Conservation (phyloP, 2,888 invertebrate genomes). For the Arctia plantaginis region DNA sequence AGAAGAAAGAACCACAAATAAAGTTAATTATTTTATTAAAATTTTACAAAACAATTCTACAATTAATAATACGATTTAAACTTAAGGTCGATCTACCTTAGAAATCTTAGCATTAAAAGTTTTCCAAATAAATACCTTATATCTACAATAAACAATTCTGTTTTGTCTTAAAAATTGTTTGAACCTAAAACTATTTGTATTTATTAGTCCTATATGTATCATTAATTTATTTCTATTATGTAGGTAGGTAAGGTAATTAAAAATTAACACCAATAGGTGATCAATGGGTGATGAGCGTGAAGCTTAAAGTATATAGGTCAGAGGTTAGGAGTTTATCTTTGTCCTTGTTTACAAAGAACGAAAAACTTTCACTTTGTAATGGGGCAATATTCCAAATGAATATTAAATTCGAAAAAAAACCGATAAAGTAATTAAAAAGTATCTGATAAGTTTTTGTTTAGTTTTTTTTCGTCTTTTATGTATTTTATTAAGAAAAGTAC, state of each 20-base stretch:
- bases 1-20: background rate
- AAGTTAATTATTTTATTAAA: slow-evolving; percentile 35
- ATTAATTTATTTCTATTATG: background rate
- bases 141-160: slow-evolving; percentile 34
- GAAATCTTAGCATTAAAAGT: slow-evolving; percentile 10
- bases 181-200: background rate
- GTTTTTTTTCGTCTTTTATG: no score
- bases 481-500: no score
- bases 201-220: background rate
- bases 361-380: no score
- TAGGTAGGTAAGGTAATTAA: slow-evolving; percentile 4
- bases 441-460: no score
- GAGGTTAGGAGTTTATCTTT: background rate
- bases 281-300: background rate
- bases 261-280: slow-evolving; percentile 1
- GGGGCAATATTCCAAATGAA: no score
- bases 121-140: slow-evolving; percentile 54
- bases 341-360: no score
- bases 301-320: background rate
- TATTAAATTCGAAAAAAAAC: no score
- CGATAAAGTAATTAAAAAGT: no score
- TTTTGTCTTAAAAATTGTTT: slow-evolving; percentile 6
- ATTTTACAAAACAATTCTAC: slow-evolving; percentile 38
- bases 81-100: slow-evolving; percentile 17
- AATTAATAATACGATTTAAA: slow-evolving; percentile 40